Evolutionary conservation across 2,797 vertebrate species (phyloP).

Genomic region (Lagorchestes hirsutus): DNA sequence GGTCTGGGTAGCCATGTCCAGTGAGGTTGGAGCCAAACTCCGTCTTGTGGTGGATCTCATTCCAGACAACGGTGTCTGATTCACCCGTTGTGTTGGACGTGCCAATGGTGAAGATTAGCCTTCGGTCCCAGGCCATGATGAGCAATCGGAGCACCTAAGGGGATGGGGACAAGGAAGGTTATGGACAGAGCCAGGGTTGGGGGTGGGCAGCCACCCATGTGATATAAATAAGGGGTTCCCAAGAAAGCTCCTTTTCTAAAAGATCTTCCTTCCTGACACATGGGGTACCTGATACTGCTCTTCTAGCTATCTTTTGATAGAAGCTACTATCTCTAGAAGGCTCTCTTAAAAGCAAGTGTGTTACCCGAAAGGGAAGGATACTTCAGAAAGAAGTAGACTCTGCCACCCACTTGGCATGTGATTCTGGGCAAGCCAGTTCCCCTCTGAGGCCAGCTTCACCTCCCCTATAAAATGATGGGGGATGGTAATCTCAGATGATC

Average conservation of each 20-base stretch:
- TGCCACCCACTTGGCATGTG: not conserved
- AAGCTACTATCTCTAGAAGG: not conserved
- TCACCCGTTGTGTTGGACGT: slow-evolving; percentile 98
- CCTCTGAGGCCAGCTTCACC: not conserved
- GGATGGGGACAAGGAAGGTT: fast-evolving
- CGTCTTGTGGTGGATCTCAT: slow-evolving; percentile 98
- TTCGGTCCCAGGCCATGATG: slow-evolving; percentile 95
- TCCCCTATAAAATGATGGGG: not conserved
- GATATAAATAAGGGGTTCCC: not conserved
- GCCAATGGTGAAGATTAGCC: slow-evolving; percentile 97
- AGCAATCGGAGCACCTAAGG: slow-evolving; percentile 93
- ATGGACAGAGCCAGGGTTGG: not conserved
- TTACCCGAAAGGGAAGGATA: not conserved
- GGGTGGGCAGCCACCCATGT: not conserved
- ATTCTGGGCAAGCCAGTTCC: not conserved
- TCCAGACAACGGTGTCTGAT: slow-evolving; percentile 97
- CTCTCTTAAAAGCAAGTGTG: not conserved
- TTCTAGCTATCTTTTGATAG: not conserved
- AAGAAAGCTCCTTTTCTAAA: not conserved
- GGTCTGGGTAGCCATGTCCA: slow-evolving; percentile 96
- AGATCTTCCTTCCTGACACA: not conserved
- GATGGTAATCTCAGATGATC: not conserved
- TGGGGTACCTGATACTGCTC: fast-evolving
- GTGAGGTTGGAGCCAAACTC: slow-evolving; percentile 98
- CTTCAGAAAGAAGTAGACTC: not conserved